Conservation (phyloP, 2,113 vertebrate species). For the Puffinus mauretanicus region DNA sequence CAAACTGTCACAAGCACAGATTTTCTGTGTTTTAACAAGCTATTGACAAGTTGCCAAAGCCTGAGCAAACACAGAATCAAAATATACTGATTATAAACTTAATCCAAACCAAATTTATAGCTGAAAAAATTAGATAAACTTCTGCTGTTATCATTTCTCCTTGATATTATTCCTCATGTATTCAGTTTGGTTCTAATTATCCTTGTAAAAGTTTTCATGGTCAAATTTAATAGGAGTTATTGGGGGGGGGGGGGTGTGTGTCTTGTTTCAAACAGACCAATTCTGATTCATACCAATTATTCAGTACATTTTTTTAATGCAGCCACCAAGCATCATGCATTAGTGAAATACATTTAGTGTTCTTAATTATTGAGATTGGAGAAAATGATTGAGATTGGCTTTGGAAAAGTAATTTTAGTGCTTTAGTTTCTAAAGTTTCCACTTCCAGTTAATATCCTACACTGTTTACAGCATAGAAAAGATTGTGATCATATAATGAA, state of each 20-base stretch:
- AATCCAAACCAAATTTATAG: neutral
- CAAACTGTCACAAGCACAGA: neutral
- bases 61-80: neutral
- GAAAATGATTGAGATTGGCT: neutral
- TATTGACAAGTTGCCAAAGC: neutral
- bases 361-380: neutral
- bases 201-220: neutral
- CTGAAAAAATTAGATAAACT: neutral
- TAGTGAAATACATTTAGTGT: neutral
- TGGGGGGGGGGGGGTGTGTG: neutral
- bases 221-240: neutral
- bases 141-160: neutral
- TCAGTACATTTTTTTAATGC: neutral
- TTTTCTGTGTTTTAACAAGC: neutral
- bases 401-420: neutral
- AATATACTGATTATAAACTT: neutral
- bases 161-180: neutral
- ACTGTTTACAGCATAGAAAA: neutral
- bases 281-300: neutral
- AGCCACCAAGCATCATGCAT: fast-evolving
- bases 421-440: neutral
- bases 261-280: neutral
- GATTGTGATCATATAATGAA: neutral
- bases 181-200: neutral
- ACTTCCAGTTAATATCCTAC: neutral